Evolutionary conservation across 2,113 vertebrate genomes (phyloP).

Genomic region (Scytalopus superciliaris): DNA sequence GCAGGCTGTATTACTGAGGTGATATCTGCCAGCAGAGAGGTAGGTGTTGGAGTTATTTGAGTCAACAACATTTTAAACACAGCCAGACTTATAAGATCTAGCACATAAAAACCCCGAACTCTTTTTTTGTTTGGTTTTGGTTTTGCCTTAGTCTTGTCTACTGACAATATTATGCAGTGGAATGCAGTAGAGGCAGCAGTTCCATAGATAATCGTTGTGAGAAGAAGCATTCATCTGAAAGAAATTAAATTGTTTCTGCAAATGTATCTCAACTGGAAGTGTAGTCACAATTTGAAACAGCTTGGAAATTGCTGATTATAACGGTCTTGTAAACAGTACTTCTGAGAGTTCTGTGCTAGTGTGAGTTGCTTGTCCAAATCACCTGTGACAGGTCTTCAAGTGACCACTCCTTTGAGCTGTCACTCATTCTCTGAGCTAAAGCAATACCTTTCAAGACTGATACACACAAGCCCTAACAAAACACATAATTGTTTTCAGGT

Average conservation of each 20-base stretch:
- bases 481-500: not conserved
- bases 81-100: not conserved
- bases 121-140: not conserved
- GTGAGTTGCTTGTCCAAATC: not conserved
- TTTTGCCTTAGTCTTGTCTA: not conserved
- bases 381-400: not conserved
- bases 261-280: slow-evolving; percentile 39
- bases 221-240: slow-evolving; percentile 33
- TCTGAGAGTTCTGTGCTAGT: not conserved
- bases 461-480: not conserved
- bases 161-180: not conserved
- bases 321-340: not conserved
- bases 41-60: not conserved
- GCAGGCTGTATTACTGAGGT: not conserved
- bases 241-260: slow-evolving; percentile 43
- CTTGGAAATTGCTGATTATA: slow-evolving; percentile 32
- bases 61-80: slow-evolving; percentile 6
- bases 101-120: not conserved
- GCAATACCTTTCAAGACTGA: not conserved
- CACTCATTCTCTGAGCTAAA: not conserved
- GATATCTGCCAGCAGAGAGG: not conserved
- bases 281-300: slow-evolving; percentile 17
- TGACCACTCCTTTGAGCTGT: not conserved
- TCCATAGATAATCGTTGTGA: not conserved
- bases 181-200: not conserved